Percentiles rank a stretch among this genome's conserved stretches.
phyloP scores from a whole-genome alignment of 92 coral and sea anemone genomes.

The Parazoanthus darwini region DNA sequence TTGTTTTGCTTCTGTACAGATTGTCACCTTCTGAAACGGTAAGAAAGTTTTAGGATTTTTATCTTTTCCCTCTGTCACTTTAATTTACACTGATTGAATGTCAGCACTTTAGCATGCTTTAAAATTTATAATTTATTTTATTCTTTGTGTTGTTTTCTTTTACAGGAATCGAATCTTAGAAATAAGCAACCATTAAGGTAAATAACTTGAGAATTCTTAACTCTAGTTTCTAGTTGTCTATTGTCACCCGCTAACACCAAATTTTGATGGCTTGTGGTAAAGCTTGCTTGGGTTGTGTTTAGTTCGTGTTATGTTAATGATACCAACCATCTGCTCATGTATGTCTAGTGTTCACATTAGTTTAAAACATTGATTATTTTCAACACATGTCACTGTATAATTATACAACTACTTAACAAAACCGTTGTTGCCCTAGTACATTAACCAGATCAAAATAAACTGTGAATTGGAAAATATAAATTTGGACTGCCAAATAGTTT shows the following conservation, averaged over 20 bases:
- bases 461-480: background rate
- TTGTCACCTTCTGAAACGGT: slow-evolving; percentile 34
- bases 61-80: background rate
- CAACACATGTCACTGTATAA: too few relatives aligned
- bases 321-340: background rate
- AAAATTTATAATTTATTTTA: background rate
- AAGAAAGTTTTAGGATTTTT: background rate
- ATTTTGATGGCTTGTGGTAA: background rate
- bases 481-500: background rate
- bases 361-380: background rate
- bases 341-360: background rate
- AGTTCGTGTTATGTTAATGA: too few relatives aligned
- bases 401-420: too few relatives aligned
- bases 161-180: slow-evolving; percentile 26
- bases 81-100: background rate
- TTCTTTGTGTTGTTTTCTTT: background rate
- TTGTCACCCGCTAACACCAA: background rate
- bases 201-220: background rate
- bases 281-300: background rate
- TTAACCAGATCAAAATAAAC: too few relatives aligned
- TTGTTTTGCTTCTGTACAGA: slow-evolving; percentile 10
- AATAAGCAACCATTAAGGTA: slow-evolving; percentile 9
- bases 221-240: background rate
- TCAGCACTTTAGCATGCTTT: background rate
- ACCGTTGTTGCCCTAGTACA: too few relatives aligned